These are phyloP conservation scores for Drosophila triauraria DNA, from an alignment of 1,140 invertebrate species.

Conservation along the genomic window DNA sequence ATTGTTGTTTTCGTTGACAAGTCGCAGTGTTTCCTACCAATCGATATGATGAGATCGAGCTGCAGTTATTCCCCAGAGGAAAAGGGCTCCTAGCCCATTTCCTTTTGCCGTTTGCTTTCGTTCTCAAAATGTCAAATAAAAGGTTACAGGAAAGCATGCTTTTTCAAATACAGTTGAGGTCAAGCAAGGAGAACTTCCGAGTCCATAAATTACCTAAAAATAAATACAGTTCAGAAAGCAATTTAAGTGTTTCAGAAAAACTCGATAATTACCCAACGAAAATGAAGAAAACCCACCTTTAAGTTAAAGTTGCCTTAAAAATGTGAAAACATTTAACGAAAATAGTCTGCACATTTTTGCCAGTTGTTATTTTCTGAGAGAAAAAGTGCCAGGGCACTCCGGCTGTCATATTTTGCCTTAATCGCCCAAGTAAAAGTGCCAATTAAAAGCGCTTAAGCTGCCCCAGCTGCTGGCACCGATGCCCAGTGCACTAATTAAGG, in stretches of 20 bases:
- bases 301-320: neutral
- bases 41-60: constrained; percentile 12
- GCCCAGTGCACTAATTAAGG: constrained; percentile 63
- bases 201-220: neutral
- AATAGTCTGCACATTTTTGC: constrained; percentile 23
- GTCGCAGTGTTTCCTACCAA: constrained; percentile 19
- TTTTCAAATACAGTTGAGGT: neutral
- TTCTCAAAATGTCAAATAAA: constrained; percentile 3
- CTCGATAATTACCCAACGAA: no score
- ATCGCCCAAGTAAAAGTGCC: constrained; percentile 72
- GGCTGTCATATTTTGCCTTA: constrained; percentile 76
- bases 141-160: constrained; percentile 7
- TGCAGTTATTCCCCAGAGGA: constrained; percentile 4
- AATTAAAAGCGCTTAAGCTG: constrained; percentile 70
- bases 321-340: constrained; percentile 8
- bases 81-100: constrained; percentile 3
- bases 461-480: neutral
- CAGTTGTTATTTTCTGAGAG: neutral
- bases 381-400: neutral
- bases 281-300: no score
- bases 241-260: no score
- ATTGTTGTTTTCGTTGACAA: constrained; percentile 35
- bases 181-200: neutral
- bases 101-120: neutral
- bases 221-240: neutral